These are phyloP conservation scores for Corythornis cristatus DNA, from an alignment of 2,113 vertebrate species.

Conservation along the genomic window DNA sequence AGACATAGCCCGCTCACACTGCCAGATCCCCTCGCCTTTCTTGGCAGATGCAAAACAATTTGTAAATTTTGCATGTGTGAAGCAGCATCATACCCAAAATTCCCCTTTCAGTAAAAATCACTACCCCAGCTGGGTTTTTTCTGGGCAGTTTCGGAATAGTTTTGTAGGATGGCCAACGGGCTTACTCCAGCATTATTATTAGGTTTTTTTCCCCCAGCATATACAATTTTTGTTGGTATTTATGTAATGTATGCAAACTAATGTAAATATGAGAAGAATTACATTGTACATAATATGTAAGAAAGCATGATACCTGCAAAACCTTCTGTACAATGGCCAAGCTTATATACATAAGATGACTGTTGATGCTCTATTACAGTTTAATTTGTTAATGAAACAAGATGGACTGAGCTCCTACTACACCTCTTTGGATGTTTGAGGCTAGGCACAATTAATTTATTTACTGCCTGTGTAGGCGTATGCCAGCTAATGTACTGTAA, in stretches of 20 bases:
- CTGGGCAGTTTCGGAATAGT: neutral
- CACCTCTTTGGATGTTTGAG: conserved; percentile 76
- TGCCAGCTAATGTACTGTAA: conserved; percentile 78
- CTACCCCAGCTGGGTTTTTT: neutral
- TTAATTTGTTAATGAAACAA: conserved; percentile 84
- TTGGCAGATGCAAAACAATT: neutral
- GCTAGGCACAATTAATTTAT: conserved; percentile 83
- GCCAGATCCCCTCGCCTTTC: neutral
- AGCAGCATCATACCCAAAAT: neutral
- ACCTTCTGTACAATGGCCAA: neutral
- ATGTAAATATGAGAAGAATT: neutral
- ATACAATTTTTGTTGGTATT: neutral
- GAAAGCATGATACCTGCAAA: neutral
- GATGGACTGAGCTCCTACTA: conserved; percentile 69
- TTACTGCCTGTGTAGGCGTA: conserved; percentile 78
- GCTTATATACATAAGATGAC: conserved; percentile 42
- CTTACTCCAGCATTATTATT: neutral
- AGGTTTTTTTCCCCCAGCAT: neutral
- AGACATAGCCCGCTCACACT: neutral
- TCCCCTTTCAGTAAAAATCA: neutral
- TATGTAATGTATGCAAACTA: neutral
- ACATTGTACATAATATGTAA: neutral
- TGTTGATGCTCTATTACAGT: conserved; percentile 66
- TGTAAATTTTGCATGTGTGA: neutral
- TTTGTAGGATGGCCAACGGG: neutral